These are phyloP conservation scores for Lamprotornis superbus DNA, from an alignment of 2,113 vertebrate genomes.

Conservation along the genomic window DNA sequence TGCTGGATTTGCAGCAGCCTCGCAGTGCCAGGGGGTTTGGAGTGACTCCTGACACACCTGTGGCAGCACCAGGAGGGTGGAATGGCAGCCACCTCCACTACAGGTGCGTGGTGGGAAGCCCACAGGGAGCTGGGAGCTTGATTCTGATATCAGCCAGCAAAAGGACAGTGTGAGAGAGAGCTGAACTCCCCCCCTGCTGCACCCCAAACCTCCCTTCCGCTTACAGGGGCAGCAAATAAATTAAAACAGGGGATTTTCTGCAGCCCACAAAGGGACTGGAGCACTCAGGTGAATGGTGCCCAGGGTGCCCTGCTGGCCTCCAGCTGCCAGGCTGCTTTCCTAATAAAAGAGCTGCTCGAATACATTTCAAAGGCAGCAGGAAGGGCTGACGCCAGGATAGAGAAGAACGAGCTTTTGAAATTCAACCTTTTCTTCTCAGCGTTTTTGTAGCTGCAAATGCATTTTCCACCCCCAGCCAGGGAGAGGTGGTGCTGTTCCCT, in stretches of 20 bases:
- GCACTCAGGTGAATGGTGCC: not conserved
- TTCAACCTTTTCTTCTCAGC: not conserved
- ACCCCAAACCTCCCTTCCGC: not conserved
- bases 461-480: not conserved
- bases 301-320: not conserved
- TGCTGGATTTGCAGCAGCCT: not conserved
- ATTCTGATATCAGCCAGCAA: not conserved
- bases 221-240: not conserved
- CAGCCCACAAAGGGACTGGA: not conserved
- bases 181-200: not conserved
- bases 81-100: not conserved
- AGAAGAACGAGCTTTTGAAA: not conserved
- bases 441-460: not conserved
- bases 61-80: not conserved
- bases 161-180: not conserved
- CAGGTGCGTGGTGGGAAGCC: fast-evolving
- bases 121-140: not conserved
- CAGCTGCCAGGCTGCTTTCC: not conserved
- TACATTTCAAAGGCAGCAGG: not conserved
- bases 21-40: fast-evolving
- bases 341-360: not conserved
- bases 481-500: not conserved
- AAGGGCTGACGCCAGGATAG: not conserved
- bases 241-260: not conserved
- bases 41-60: fast-evolving